Evolutionary conservation across 2,797 vertebrate genomes (phyloP), one percentile per base, ranked within the genome.

Genomic region (Pipistrellus pipistrellus): DNA sequence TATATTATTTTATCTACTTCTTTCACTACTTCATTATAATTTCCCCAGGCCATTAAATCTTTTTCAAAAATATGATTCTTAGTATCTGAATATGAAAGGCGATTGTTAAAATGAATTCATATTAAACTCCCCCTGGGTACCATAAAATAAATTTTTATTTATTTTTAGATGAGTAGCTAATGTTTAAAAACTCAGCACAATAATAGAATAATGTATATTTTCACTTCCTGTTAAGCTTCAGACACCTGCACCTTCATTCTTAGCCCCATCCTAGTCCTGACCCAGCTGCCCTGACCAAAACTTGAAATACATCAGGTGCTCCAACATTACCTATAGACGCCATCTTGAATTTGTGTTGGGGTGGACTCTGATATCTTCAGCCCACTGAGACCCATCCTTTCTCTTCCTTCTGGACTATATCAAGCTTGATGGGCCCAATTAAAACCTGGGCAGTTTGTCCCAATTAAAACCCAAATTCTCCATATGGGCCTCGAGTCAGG

Each of bases 141-240:
- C 78, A 85, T 66, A 66, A 44, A 20, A 78, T 76, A 78, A 46
- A 38, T 89, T 89, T 77, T 72, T 8, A 59, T 68, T 94, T 72
- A 76, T 88, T 93, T 91, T 81, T 38, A 95, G 44, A 27, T 46
- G 21, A 94, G 46, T 66, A 38, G 71, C 71, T 86, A 71, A 85
- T 85, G 11, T 69, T 91, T 94, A 69, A 92, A 87, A 73, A 51
- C 48, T 86, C 35, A 77, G 21, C 21, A 46, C 4, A 53, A 46
- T 38, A 85, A 80, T 55, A 64, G 48, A 57, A 32, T 30, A 69
- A 44, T 89, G 72, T 64, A 35, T 55, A 51, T 87, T 64, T 91
- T 83, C 73, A 93, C 44, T 90, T 95, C 69, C 68, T 77, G 21
- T 81, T 94, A 73, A 53, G 25, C 15, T 76, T 84, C 44, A 71